These are phyloP conservation scores for Philopedon plagiatum DNA, from an alignment of 2,888 invertebrate genomes.

Conservation along the genomic window DNA sequence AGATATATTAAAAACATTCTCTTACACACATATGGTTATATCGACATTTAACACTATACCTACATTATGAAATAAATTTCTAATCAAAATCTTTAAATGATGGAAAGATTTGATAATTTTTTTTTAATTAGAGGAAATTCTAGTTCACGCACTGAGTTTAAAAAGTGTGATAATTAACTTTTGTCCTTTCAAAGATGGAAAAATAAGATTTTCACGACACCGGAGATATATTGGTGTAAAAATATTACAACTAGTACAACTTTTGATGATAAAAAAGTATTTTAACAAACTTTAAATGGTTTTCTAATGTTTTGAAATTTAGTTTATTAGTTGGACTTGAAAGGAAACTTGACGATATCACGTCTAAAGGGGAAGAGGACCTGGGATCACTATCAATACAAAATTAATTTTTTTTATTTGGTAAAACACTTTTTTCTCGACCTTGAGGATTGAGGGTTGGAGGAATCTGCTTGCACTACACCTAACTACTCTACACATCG, in stretches of 20 bases:
- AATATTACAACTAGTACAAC: background rate
- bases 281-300: background rate
- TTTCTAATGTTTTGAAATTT: no score
- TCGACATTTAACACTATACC: no score
- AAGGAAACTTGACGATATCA: no score
- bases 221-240: background rate
- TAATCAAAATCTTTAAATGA: no score
- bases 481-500: conserved; percentile 15
- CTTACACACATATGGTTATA: no score
- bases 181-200: background rate
- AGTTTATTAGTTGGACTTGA: no score
- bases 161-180: background rate
- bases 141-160: background rate
- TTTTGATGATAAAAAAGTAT: background rate
- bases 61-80: no score
- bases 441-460: background rate
- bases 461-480: conserved; percentile 17
- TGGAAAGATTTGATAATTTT: no score
- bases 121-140: no score
- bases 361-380: no score
- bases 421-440: background rate
- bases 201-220: background rate
- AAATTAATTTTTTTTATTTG: background rate
- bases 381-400: no score
- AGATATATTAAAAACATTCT: no score